These are phyloP conservation scores for Caenorhabditis sp. DNA, from an alignment of 2,888 invertebrate genomes.

Conservation along the genomic window DNA sequence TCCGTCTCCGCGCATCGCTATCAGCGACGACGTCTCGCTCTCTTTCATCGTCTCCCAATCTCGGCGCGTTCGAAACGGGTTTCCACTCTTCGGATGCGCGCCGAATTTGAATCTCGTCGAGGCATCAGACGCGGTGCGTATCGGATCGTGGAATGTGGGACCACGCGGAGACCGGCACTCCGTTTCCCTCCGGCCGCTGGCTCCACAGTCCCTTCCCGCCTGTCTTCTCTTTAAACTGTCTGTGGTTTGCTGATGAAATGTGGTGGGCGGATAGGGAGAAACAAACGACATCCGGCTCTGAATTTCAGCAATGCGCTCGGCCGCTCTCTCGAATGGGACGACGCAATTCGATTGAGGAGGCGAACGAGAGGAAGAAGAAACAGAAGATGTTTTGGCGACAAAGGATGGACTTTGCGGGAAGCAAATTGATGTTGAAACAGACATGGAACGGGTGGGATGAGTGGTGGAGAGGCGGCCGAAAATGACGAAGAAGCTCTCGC, in stretches of 20 bases:
- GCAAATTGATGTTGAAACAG: slow-evolving; percentile 18
- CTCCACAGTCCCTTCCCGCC: background rate
- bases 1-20: slow-evolving; percentile 42
- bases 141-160: background rate
- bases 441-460: slow-evolving; percentile 11
- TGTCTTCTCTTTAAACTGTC: no score
- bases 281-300: slow-evolving; percentile 13
- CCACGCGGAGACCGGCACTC: background rate
- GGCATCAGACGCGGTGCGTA: slow-evolving; percentile 1
- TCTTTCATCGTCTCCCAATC: slow-evolving; percentile 36
- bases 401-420: slow-evolving; percentile 38
- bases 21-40: slow-evolving; percentile 19
- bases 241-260: background rate
- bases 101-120: slow-evolving; percentile 45
- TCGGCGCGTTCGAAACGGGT: slow-evolving; percentile 50
- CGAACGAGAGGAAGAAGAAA: slow-evolving; percentile 43
- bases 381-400: slow-evolving; percentile 46
- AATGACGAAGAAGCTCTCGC: slow-evolving; percentile 11
- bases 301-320: slow-evolving; percentile 47
- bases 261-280: slow-evolving; percentile 26
- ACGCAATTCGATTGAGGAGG: slow-evolving; percentile 29
- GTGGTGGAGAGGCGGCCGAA: background rate
- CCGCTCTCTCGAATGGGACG: slow-evolving; percentile 7
- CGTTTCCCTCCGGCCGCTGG: background rate
- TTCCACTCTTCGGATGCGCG: slow-evolving; percentile 38